Evolutionary conservation across 64 coral and sea anemone species (phyloP), one percentile per base, ranked within the genome.

Genomic region (Actinia equina): DNA sequence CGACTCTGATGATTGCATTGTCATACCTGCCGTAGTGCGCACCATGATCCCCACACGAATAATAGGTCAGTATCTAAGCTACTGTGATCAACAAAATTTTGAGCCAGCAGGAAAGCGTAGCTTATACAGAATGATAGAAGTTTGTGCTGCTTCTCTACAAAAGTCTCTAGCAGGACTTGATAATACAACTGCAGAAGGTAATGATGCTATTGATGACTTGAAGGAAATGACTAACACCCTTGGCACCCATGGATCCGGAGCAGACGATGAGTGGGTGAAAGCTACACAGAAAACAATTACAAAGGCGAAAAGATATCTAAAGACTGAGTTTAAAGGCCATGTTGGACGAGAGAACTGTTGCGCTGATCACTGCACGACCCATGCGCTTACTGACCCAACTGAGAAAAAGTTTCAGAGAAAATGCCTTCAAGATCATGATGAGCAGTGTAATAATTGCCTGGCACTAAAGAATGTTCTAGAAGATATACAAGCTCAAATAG

Each of bases 101-200:
- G 71, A 63, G 53, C 85, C 85, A 16, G 76, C 90, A n/a, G 83
- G 84, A 20, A 8, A 85, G 76, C 25, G 86, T 19, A 76, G 79
- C 70, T 82, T 93, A 43, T 88, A 45, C 49, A 4, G 86, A 44
- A 93, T 85, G 86, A 88, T 85, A 56, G 91, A 93, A 59, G 81
- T 93, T 17, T 37, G 86, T 86, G 63, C 83, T 3, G 71, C 71
- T 57, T 93, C 87, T 77, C 49, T 77, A 57, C 90, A 93, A 26
- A 93, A 85, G 81, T 93, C 86, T 18, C 87, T 93, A 8, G 84
- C 80, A 11, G 80, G 86, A 57, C 80, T 93, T 79, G 91, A 93
- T 60, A 93, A 93, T 84, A 88, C 91, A 46, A 88, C 91, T 77
- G 91, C 91, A 77, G 91, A 93, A 43, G 91, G 91, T 6, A 88